phyloP scores from a whole-genome alignment of 2,888 invertebrate species.

The Achlya flavicornis region DNA sequence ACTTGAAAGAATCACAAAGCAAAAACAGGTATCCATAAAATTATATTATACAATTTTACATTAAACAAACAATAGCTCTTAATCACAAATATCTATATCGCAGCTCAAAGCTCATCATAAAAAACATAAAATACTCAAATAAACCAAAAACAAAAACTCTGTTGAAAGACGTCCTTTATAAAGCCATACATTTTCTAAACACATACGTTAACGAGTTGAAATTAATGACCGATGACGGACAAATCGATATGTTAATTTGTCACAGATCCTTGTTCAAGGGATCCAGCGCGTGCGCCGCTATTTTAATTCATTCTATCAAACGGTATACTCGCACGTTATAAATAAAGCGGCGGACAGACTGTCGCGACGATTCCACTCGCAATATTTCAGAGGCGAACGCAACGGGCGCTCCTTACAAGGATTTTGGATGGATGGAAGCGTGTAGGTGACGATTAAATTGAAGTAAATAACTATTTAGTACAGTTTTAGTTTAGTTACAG shows the following conservation, averaged over 20 bases:
- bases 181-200: slow-evolving; percentile 26
- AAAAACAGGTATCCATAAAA: too few relatives aligned
- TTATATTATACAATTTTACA: background rate
- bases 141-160: background rate
- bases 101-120: background rate
- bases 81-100: background rate
- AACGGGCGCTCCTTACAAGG: slow-evolving; percentile 47
- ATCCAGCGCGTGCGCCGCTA: slow-evolving; percentile 34
- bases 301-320: slow-evolving; percentile 69
- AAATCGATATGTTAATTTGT: slow-evolving; percentile 61
- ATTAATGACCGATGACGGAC: slow-evolving; percentile 57
- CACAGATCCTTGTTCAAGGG: slow-evolving; percentile 32
- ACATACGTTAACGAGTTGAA: slow-evolving; percentile 40
- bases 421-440: background rate
- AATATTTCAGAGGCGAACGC: slow-evolving; percentile 76
- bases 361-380: slow-evolving; percentile 74
- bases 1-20: too few relatives aligned
- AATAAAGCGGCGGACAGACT: slow-evolving; percentile 69
- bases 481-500: too few relatives aligned
- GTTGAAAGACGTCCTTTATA: slow-evolving; percentile 7
- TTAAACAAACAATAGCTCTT: background rate
- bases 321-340: slow-evolving; percentile 70
- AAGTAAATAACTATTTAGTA: background rate
- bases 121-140: background rate
- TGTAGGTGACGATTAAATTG: background rate